Conservation (phyloP, 1,140 invertebrate species). For the Pseudomyrmex gracilis region DNA sequence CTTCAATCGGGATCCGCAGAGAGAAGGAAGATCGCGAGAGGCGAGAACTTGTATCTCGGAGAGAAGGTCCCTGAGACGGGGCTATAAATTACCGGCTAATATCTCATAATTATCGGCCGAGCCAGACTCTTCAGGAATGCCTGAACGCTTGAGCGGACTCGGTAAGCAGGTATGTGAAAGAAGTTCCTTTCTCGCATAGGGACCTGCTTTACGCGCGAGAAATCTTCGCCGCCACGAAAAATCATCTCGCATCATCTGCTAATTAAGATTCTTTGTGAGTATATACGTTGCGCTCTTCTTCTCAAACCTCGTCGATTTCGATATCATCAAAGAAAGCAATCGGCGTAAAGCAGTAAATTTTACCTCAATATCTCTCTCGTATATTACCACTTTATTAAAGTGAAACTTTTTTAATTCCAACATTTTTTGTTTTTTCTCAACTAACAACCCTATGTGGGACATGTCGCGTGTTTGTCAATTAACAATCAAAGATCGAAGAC, state of each 20-base stretch:
- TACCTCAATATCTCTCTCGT: too few species aligned
- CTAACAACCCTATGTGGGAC: not conserved
- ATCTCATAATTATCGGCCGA: conserved; percentile 80
- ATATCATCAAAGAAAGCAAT: too few species aligned
- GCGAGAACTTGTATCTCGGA: conserved; percentile 65
- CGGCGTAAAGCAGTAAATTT: too few species aligned
- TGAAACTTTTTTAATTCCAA: too few species aligned
- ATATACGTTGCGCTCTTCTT: not conserved
- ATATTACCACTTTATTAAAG: too few species aligned
- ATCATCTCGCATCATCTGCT: conserved; percentile 27
- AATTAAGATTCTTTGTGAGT: not conserved
- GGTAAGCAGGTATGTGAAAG: conserved; percentile 70
- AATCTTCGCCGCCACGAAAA: conserved; percentile 25
- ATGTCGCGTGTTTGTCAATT: not conserved
- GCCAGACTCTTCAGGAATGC: conserved; percentile 75
- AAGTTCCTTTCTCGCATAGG: conserved; percentile 30
- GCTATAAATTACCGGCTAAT: conserved; percentile 81
- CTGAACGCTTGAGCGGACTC: conserved; percentile 66
- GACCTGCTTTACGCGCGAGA: conserved; percentile 7
- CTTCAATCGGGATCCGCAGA: conserved; percentile 48
- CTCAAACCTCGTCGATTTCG: too few species aligned
- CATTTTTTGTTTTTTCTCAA: not conserved
- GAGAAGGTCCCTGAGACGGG: conserved; percentile 75
- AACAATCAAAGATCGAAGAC: not conserved
- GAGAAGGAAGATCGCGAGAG: conserved; percentile 49